Base-by-base conservation (phyloP, 2,797 vertebrate genomes). In the Carduelis carduelis region DNA sequence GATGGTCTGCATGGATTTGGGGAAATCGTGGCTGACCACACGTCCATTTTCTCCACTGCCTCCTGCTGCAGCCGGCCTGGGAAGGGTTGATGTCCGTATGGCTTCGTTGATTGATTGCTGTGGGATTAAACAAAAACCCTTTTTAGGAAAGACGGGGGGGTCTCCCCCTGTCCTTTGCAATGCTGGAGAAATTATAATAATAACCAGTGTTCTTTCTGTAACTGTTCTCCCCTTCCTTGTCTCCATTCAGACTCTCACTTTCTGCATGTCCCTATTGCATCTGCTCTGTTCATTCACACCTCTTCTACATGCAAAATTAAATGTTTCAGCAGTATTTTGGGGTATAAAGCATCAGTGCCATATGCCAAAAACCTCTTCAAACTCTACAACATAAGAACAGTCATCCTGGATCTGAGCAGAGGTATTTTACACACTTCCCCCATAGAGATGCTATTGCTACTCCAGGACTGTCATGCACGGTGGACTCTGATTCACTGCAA, bases 101-200 rank as follows among this genome's bases (percentile, higher is more conserved):
- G 99, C 99, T 97, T 99, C 99, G 8, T 99, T 99, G 98, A 99
- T 99, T 98, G 99, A 99, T 98, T 99, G 99, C 99, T 99, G 98
- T 94, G 96, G 96, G 97, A 98, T 98, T 97, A 98, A 97, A 98
- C 97, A 98, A 96, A 98, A 97, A 98, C 96, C 97, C 98, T 98
- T 98, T 98, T 98, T 97, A 98, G 98, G 98, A 98, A 97, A 93
- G 98, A 97, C 96, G 75, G 96, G 98, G 98, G 98, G 96, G 97
- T 98, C 96, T 97, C 97, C 98, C 98, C 98, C 55, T 97, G 98
- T 98, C 97, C 97, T 98, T 97, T 96, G 87, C 74, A 96, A 89
- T 94, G 94, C 77, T 56, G 90, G 76, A 70, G 59, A 93, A 95
- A 37, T 95, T 41, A 83, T 59, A 92, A 64, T 80, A 83, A 46